Base-by-base conservation (phyloP, 2,113 vertebrate genomes). In the Bostrychus sinensis region DNA sequence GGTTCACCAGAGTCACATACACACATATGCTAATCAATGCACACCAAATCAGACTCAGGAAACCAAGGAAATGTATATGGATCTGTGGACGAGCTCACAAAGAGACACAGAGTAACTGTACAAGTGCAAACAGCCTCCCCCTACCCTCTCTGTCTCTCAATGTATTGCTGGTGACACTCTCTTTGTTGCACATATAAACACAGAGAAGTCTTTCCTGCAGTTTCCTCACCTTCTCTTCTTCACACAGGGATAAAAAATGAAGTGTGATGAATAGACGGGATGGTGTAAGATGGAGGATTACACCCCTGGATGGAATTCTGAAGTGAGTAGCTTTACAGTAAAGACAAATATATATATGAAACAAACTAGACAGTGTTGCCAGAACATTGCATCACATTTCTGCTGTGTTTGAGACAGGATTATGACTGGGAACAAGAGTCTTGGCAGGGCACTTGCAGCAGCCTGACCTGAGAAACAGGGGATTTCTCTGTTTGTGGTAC, bases 301-400 rank as follows among this genome's bases (percentile, higher is more conserved):
- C 82, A 85, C 80, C 86, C 83, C 81, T 83, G 79, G 64, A 84
- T 77, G 74, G 81, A 89, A 83, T 75, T 83, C 77, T 75, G 70
- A 77, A 90, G 76, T 73, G 69, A 86, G 73, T 63, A 86, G 80
- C 87, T 84, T 83, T 80, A 88, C 81, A 78, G 85, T 88, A 88
- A 86, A 86, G 78, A 80, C 68, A 75, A 75, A 82, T 79, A 88
- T 83, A 88, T 83, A 87, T 70, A 72, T 51, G 48, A 51, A 51
- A 51, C 74, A 83, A 79, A 85, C 78, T 86, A 81, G 76, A 85
- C 82, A 70, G 59, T 82, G 83, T 91, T 91, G 86, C 90, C 23
- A 78, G 81, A 77, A 81, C 66, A 79, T 92, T 91, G 88, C 89
- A 86, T 91, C 89, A 88, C 76, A 62, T 88, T 81, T 61, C 77